phyloP scores from a whole-genome alignment of 37 sponge, comb jelly and placozoan species.

The Diacarnus erythraeanus region DNA sequence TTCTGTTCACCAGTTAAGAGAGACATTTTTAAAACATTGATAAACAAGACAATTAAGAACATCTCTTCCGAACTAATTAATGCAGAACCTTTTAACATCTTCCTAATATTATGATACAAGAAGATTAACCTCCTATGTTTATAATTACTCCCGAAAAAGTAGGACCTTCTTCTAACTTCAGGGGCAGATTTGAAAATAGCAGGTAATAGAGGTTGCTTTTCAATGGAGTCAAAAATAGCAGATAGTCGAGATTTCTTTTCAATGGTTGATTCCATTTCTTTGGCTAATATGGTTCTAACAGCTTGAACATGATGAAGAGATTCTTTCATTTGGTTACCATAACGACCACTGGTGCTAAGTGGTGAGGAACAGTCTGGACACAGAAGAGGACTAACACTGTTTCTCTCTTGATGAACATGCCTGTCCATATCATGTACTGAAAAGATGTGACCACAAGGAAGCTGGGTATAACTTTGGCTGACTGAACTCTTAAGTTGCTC shows the following conservation, averaged over 20 bases:
- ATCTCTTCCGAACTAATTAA: neutral
- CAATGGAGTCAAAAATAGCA: too few relatives aligned
- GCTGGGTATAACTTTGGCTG: conserved; percentile 15
- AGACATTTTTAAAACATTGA: neutral
- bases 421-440: conserved; percentile 40
- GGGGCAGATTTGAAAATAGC: neutral
- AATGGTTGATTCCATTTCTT: neutral
- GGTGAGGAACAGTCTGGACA: conserved; percentile 17
- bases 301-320: conserved; percentile 4
- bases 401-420: neutral
- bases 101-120: too few relatives aligned
- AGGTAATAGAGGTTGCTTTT: too few relatives aligned
- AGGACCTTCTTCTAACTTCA: neutral
- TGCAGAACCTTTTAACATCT: too few relatives aligned
- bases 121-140: too few relatives aligned
- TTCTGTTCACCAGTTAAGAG: neutral
- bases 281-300: neutral
- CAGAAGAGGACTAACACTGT: conserved; percentile 17
- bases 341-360: conserved; percentile 7
- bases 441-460: conserved; percentile 48
- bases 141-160: too few relatives aligned
- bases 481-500: neutral
- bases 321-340: conserved; percentile 37
- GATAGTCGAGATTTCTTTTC: neutral
- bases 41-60: neutral